These are phyloP conservation scores for Hydriomena furcata DNA, from an alignment of 2,888 invertebrate genomes.

Conservation along the genomic window DNA sequence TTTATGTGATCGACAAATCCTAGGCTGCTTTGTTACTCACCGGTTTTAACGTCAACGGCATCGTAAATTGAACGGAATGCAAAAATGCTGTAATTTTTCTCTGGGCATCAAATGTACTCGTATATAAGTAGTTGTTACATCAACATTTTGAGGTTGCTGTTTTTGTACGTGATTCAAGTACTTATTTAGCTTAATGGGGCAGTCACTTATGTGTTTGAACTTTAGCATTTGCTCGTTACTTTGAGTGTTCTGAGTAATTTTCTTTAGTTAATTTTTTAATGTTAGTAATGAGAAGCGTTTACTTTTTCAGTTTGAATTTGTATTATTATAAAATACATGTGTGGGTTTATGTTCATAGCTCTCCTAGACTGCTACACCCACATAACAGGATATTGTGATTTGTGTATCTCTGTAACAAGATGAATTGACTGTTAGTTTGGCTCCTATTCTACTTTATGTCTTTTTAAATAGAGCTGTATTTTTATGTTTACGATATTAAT, in stretches of 20 bases:
- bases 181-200: slow-evolving; percentile 12
- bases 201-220: slow-evolving; percentile 18
- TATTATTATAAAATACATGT: slow-evolving; percentile 8
- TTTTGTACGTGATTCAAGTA: slow-evolving; percentile 17
- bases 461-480: background rate
- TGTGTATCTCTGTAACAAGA: slow-evolving; percentile 18
- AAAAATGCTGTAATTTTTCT: slow-evolving; percentile 3
- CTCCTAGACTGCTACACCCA: slow-evolving; percentile 27
- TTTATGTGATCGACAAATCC: slow-evolving; percentile 23
- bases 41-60: slow-evolving; percentile 10
- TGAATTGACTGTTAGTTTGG: slow-evolving; percentile 2
- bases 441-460: background rate
- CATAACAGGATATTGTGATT: slow-evolving; percentile 28
- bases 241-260: slow-evolving; percentile 8
- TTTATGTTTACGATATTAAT: too few relatives aligned
- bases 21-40: slow-evolving; percentile 26
- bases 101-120: slow-evolving; percentile 3
- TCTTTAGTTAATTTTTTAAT: slow-evolving; percentile 1
- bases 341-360: slow-evolving; percentile 18
- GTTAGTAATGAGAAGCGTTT: background rate
- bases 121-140: slow-evolving; percentile 10
- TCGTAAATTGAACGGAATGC: background rate
- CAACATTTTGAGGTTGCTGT: slow-evolving; percentile 2
- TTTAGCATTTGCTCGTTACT: slow-evolving; percentile 17
- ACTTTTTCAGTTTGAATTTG: slow-evolving; percentile 7